These are phyloP conservation scores for Silurus lanzhouensis DNA, from an alignment of 2,797 vertebrate species.

Conservation along the genomic window DNA sequence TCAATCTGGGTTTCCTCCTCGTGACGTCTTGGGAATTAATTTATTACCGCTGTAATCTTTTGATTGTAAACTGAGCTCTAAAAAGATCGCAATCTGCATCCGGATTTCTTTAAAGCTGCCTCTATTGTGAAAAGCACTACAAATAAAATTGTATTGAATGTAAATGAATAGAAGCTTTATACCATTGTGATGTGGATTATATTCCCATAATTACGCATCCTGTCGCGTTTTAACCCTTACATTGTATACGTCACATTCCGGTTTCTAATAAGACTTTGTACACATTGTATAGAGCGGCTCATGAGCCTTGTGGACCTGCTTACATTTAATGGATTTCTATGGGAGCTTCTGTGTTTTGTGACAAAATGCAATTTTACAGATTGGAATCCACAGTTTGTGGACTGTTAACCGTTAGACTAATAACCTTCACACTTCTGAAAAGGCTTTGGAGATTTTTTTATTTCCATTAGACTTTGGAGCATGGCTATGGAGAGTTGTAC, in stretches of 20 bases:
- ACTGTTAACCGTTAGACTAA: neutral
- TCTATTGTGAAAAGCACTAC: neutral
- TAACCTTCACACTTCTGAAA: neutral
- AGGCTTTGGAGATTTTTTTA: neutral
- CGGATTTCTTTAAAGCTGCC: conserved; percentile 5
- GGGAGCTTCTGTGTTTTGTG: neutral
- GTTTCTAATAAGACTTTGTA: neutral
- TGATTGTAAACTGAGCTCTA: neutral
- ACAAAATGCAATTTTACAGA: neutral
- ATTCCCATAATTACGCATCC: neutral
- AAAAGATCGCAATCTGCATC: conserved; percentile 19
- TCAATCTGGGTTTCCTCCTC: neutral
- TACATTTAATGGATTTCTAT: neutral
- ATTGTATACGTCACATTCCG: neutral
- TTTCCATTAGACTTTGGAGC: too few species aligned
- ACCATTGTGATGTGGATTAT: neutral
- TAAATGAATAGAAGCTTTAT: neutral
- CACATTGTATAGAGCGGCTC: neutral
- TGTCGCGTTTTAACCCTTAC: neutral
- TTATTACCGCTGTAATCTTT: neutral
- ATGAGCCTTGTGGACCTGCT: neutral
- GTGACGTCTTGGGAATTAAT: neutral
- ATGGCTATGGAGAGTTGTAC: neutral
- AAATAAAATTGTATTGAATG: neutral
- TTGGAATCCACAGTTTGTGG: neutral